Conservation (phyloP, 1,140 invertebrate species). For the Venturia canescens region DNA sequence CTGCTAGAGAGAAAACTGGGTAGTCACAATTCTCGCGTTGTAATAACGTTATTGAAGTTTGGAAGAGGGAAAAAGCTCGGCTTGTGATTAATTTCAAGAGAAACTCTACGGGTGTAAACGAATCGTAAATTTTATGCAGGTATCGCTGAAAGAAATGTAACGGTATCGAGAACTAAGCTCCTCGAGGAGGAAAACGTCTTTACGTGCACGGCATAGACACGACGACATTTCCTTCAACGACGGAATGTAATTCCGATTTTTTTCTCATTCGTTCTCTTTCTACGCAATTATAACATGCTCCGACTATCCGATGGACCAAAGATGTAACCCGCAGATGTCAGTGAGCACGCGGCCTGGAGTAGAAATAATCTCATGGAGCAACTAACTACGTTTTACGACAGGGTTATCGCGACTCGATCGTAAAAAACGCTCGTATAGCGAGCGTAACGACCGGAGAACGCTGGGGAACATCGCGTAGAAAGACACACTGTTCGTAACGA, state of each 20-base stretch:
- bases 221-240: neutral
- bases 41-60: slow-evolving; percentile 14
- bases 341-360: slow-evolving; percentile 12
- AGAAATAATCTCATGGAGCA: slow-evolving; percentile 26
- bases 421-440: slow-evolving; percentile 54
- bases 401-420: slow-evolving; percentile 50
- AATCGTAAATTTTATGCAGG: slow-evolving; percentile 18
- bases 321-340: slow-evolving; percentile 40
- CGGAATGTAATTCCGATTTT: neutral
- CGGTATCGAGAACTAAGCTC: neutral
- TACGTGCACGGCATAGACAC: neutral
- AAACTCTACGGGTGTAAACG: neutral
- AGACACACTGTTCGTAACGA: slow-evolving; percentile 47
- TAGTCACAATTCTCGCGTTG: slow-evolving; percentile 6
- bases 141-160: neutral
- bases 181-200: slow-evolving; percentile 9
- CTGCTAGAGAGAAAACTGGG: slow-evolving; percentile 8
- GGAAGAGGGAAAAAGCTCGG: neutral
- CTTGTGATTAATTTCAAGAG: slow-evolving; percentile 7
- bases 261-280: neutral
- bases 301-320: slow-evolving; percentile 24
- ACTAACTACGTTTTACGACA: slow-evolving; percentile 53
- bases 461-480: slow-evolving; percentile 16
- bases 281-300: slow-evolving; percentile 49
- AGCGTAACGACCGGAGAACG: slow-evolving; percentile 44